phyloP scores from a whole-genome alignment of 2,797 vertebrate species.

The Anas bernieri region DNA sequence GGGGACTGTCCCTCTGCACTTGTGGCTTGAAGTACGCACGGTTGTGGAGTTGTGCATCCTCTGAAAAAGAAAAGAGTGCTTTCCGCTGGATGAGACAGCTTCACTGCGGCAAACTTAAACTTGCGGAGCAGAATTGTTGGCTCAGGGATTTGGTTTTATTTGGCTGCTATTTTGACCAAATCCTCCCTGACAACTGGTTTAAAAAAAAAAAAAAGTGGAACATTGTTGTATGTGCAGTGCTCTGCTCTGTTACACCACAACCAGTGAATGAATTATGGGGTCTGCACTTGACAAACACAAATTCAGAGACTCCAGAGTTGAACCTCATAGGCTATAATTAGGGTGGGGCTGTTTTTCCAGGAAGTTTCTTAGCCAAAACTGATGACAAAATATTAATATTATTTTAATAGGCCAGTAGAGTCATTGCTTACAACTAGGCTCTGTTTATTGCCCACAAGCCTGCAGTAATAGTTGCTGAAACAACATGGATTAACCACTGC shows the following conservation, averaged over 20 bases:
- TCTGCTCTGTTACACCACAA: neutral
- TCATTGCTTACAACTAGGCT: neutral
- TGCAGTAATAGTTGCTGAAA: neutral
- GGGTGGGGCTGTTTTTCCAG: neutral
- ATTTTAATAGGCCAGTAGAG: neutral
- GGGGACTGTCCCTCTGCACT: neutral
- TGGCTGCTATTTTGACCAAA: neutral
- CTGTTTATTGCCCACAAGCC: neutral
- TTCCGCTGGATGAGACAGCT: accelerated
- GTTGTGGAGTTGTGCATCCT: neutral
- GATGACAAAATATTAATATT: neutral
- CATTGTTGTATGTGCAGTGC: neutral
- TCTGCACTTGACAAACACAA: accelerated
- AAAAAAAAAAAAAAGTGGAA: neutral
- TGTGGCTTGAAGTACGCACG: neutral
- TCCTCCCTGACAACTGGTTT: neutral
- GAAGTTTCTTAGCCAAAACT: neutral
- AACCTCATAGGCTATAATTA: neutral
- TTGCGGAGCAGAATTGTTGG: neutral
- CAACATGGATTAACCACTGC: neutral
- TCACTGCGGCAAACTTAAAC: neutral
- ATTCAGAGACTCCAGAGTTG: neutral
- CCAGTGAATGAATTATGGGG: neutral
- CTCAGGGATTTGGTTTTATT: neutral
- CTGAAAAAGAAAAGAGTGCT: neutral